Base-by-base conservation (phyloP, 2,113 vertebrate genomes). In the Naja naja region DNA sequence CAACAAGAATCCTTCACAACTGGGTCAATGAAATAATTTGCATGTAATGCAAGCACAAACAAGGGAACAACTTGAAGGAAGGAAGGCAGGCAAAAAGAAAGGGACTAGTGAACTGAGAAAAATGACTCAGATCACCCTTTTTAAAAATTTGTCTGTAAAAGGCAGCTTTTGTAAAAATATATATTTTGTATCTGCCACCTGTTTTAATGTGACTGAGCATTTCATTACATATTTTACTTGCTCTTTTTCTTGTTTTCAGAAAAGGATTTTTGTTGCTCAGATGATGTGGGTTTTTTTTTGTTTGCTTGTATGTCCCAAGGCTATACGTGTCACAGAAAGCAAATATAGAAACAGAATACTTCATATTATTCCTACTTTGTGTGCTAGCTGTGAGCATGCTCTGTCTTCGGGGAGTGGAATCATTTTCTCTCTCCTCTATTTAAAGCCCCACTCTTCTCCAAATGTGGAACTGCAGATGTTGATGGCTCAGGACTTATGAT, bases 11-110 rank as follows among this genome's bases (percentile, higher is more conserved):
- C 85, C 53, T 90, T 60, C 27, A 86, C 54, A 93, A 90, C 23
- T 87, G 81, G 89, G 88, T 55, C 55, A 87, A 86, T 93, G 58
- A 90, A 93, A 86, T 90, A 86, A 93, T 90, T 90, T 86, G 54
- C 55, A 93, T 90, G 49, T 86, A 64, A 86, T 64, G n/a, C 45
- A 43, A 43, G 43, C 54, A 58, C 27, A 81, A 56, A 23, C 22
- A 90, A 85, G n/a, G 58, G 55, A 90, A 85, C n/a, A 86, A 64
- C 52, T 12, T 86, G 55, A 39, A 45, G 60, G 25, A 53, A 45
- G 56, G 47, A 14, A 30, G 53, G 52, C 81, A 52, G n/a, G 14
- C 85, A 45, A 85, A 89, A 89, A 54, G 25, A 55, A 87, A 43
- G 34, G 12, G 85, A 43, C 18, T 93, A 88, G 39, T 85, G 47